A percentile compares a stretch with the other conserved stretches of the same genome.
Conservation (phyloP, 2,113 vertebrate species). For the Zosterops pallidus region DNA sequence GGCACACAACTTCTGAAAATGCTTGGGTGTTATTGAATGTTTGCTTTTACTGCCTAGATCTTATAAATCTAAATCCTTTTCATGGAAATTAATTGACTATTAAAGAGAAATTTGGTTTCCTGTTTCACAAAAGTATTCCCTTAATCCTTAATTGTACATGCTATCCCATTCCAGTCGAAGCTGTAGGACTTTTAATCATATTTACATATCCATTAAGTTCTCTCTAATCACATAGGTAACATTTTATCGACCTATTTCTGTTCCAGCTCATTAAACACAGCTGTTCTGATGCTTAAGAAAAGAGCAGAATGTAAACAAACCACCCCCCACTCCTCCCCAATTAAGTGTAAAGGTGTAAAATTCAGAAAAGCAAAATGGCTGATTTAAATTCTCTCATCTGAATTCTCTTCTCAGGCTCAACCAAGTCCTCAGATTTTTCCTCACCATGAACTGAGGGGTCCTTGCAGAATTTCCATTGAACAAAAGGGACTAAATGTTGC, state of each 20-base stretch:
- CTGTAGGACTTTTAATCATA: background rate
- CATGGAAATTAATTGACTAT: background rate
- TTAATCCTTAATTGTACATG: background rate
- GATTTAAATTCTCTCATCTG: background rate
- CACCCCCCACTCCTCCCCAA: background rate
- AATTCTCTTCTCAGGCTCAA: background rate
- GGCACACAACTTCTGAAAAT: background rate
- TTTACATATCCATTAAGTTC: background rate
- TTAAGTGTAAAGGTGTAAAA: background rate
- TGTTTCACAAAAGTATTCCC: background rate
- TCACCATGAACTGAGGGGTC: background rate
- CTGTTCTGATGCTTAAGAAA: background rate
- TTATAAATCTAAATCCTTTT: background rate
- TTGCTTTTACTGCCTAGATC: background rate
- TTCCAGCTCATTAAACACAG: conserved; percentile 23
- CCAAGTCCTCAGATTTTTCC: background rate
- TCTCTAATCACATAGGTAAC: background rate
- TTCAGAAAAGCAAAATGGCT: background rate
- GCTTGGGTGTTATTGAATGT: background rate
- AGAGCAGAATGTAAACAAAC: background rate
- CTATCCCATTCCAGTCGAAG: background rate
- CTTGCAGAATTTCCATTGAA: background rate
- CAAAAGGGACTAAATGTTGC: background rate
- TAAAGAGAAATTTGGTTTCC: background rate
- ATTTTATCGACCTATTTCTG: conserved; percentile 32